Evolutionary conservation across 2,113 vertebrate species (phyloP), one percentile per base, ranked within the genome.

Genomic region (Neomonachus schauinslandi): DNA sequence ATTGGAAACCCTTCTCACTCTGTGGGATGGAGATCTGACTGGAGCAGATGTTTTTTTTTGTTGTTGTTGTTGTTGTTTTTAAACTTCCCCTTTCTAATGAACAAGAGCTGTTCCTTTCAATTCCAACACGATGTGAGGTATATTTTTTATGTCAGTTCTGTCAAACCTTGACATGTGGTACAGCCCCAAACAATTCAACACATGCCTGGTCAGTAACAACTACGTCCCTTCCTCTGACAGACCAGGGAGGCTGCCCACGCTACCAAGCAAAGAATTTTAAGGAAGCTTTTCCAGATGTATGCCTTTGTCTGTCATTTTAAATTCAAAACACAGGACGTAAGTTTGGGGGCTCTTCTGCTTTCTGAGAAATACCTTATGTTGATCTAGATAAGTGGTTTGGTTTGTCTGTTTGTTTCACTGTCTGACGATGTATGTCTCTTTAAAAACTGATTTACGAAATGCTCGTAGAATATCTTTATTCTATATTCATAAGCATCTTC

Each of bases 141-240:
- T 59, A 86, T 92, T 89, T 89, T 86, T 93, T 86, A 51, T 94
- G 82, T 95, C 96, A 94, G 91, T 57, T 59, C 83, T 55, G 69
- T 79, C 39, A 79, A 63, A 89, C 9, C 11, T 74, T 94, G 89
- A 65, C 69, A 31, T 2, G 36, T 2, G 0, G 31, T 24, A 79
- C 14, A 61, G 53, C 53, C 92, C 93, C 57, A 77, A 91, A 96
- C 55, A 14, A 36, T 71, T 94, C 81, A 51, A 93, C 22, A 42
- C 18, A n/a, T 22, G 46, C 90, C 89, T 93, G n/a, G 81, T 24
- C 55, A 82, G 63, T 46, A 89, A 36, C 7, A 87, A 46, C 26
- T 18, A 55, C 87, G 89, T 79, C 11, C 16, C 76, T 55, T 57
- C 46, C 46, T 95, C 53, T 71, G 80, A 82, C 95, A 96, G 39